Conservation (phyloP, 2,113 vertebrate genomes). For the Pomatostomus ruficeps region DNA sequence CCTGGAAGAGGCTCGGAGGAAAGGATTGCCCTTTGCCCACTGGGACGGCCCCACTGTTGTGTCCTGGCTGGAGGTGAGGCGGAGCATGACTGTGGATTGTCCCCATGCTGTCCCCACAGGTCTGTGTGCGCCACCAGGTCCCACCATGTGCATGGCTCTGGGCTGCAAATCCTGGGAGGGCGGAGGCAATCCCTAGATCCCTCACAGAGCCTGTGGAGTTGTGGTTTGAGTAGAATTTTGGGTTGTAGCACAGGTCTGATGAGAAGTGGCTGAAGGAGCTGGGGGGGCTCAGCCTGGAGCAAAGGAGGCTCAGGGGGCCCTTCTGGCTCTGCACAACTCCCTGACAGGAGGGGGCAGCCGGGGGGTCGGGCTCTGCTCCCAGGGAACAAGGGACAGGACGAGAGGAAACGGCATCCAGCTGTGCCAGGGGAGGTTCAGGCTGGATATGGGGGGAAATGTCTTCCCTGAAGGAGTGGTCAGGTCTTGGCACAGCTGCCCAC, state of each 20-base stretch:
- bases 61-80: conserved; percentile 94
- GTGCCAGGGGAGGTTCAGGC: background rate
- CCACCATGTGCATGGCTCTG: rapidly evolving
- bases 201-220: background rate
- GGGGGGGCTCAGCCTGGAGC: background rate
- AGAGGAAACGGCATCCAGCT: rapidly evolving
- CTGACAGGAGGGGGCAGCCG: rapidly evolving
- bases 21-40: conserved; percentile 90
- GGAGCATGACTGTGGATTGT: rapidly evolving
- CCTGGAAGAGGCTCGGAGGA: conserved; percentile 91
- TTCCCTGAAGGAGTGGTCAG: background rate
- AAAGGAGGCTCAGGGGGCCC: background rate
- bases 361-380: rapidly evolving
- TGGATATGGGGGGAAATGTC: too few relatives aligned
- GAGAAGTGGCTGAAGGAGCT: background rate
- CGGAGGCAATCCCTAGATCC: background rate
- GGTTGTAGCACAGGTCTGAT: background rate
- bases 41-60: conserved; percentile 98
- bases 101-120: rapidly evolving
- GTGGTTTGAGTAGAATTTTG: background rate
- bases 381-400: background rate
- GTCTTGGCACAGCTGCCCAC: background rate
- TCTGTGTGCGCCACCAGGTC: background rate
- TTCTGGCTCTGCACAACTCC: background rate
- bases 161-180: background rate